phyloP scores from a whole-genome alignment of 1,140 invertebrate genomes.

The Macrobrachium rosenbergii region DNA sequence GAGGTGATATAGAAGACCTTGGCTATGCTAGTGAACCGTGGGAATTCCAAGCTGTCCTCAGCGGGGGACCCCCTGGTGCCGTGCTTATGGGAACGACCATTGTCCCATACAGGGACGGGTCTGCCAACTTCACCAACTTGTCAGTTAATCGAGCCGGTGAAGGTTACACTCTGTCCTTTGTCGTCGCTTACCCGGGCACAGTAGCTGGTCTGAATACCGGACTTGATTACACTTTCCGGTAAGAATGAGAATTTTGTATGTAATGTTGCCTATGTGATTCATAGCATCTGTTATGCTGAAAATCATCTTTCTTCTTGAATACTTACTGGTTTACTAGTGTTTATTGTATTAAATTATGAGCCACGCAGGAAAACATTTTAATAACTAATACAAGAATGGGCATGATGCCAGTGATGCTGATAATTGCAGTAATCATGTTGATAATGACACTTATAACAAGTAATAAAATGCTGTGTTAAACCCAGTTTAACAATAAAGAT shows the following conservation, averaged over 20 bases:
- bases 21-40: constrained; percentile 40
- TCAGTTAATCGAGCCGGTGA: constrained; percentile 3
- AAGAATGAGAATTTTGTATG: background rate
- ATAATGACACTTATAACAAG: too few relatives aligned
- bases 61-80: constrained; percentile 2
- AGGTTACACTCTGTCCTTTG: constrained; percentile 28
- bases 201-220: background rate
- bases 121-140: constrained; percentile 45
- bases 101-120: constrained; percentile 32
- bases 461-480: too few relatives aligned
- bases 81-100: background rate
- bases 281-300: too few relatives aligned
- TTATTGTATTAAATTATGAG: too few relatives aligned
- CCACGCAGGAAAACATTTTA: too few relatives aligned
- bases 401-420: too few relatives aligned
- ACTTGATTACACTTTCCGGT: constrained; percentile 14
- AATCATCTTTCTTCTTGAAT: too few relatives aligned
- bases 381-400: too few relatives aligned
- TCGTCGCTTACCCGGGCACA: constrained; percentile 7
- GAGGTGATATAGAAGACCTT: constrained; percentile 7
- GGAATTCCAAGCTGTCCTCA: constrained; percentile 21
- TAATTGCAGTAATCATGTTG: too few relatives aligned
- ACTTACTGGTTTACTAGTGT: too few relatives aligned
- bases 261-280: too few relatives aligned
- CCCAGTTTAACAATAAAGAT: too few relatives aligned